Evolutionary conservation across 2,113 vertebrate species (phyloP).

Genomic region (Gymnarchus niloticus): DNA sequence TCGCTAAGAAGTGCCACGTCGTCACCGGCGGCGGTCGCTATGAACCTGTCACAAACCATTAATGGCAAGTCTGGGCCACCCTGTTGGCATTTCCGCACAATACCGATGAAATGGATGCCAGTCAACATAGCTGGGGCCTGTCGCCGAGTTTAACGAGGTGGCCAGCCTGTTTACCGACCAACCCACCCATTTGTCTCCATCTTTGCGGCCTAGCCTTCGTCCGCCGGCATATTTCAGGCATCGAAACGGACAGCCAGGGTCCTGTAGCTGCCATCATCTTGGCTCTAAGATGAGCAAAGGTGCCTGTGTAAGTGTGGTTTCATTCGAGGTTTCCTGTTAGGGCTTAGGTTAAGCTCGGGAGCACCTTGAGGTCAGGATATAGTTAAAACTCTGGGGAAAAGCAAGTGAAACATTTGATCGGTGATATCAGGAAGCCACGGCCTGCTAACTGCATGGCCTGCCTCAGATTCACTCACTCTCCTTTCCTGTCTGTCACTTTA

Average conservation of each 20-base stretch:
- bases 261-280: too few species aligned
- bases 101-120: slow-evolving; percentile 79
- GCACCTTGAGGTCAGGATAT: slow-evolving; percentile 64
- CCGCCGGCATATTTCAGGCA: slow-evolving; percentile 67
- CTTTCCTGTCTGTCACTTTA: slow-evolving; percentile 36
- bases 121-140: slow-evolving; percentile 75
- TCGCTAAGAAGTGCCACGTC: slow-evolving; percentile 41
- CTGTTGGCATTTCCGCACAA: slow-evolving; percentile 88
- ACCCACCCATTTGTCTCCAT: slow-evolving; percentile 91
- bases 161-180: slow-evolving; percentile 88
- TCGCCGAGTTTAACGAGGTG: slow-evolving; percentile 81
- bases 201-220: slow-evolving; percentile 67
- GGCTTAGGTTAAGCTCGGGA: slow-evolving; percentile 47
- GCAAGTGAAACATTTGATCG: not conserved
- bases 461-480: slow-evolving; percentile 44
- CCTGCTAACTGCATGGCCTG: not conserved
- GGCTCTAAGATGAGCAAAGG: not conserved
- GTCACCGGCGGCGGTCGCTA: slow-evolving; percentile 92
- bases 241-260: slow-evolving; percentile 33
- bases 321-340: not conserved
- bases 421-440: slow-evolving; percentile 45
- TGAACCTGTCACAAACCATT: slow-evolving; percentile 95
- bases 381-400: slow-evolving; percentile 46
- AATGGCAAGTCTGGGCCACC: slow-evolving; percentile 84
- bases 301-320: not conserved